Percentiles rank a stretch among this genome's conserved stretches.
Evolutionary conservation across 2,113 vertebrate genomes (phyloP).

Genomic region (Aegithalos caudatus): DNA sequence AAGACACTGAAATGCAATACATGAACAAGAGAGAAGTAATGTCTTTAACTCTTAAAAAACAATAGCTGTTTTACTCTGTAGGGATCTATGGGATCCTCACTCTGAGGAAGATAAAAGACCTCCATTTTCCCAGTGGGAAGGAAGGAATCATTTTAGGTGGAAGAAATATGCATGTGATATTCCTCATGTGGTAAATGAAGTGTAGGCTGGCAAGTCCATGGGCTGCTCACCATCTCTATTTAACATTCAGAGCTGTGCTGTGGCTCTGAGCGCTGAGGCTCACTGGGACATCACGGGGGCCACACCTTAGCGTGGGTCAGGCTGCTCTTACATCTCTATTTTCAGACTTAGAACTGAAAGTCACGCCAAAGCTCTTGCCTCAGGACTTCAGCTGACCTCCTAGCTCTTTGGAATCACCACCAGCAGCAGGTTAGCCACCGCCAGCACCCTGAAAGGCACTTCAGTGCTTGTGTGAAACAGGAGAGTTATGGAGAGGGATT

Average conservation of each 20-base stretch:
- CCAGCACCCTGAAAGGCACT: not conserved
- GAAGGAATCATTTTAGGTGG: slow-evolving; percentile 32
- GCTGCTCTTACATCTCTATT: not conserved
- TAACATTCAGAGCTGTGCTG: not conserved
- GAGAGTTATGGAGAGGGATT: not conserved
- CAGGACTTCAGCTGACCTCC: not conserved
- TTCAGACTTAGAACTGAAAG: not conserved
- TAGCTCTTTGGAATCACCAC: not conserved
- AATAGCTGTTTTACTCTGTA: slow-evolving; percentile 16
- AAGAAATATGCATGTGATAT: slow-evolving; percentile 8
- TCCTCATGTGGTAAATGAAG: slow-evolving; percentile 1
- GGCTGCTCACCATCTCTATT: not conserved
- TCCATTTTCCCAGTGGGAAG: slow-evolving; percentile 16
- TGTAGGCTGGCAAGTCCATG: not conserved
- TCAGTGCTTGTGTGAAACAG: not conserved
- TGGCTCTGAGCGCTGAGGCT: not conserved
- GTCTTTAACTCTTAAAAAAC: slow-evolving; percentile 29
- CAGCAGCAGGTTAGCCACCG: not conserved
- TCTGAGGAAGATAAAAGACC: slow-evolving; percentile 6
- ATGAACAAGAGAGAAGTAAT: slow-evolving; percentile 38
- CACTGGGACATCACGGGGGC: not conserved
- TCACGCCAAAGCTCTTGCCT: not conserved
- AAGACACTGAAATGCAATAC: slow-evolving; percentile 50
- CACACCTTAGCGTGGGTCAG: not conserved
- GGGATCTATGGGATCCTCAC: slow-evolving; percentile 9